Evolutionary conservation across 2,888 invertebrate genomes (phyloP).

Genomic region (Yponomeuta sedellus): DNA sequence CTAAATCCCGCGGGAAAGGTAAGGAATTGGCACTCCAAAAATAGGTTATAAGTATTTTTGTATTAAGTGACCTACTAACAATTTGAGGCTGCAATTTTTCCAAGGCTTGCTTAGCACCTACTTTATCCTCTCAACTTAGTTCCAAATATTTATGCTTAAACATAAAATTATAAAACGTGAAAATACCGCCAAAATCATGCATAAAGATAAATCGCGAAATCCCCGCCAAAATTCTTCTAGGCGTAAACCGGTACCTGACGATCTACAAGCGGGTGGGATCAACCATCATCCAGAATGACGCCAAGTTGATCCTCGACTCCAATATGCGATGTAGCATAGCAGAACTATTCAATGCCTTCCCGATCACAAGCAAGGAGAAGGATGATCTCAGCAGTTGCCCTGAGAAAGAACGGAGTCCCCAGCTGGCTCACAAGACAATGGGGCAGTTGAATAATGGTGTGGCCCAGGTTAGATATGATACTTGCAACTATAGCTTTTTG

Average conservation of each 20-base stretch:
- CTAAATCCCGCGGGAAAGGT: slow-evolving; percentile 90
- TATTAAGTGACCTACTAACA: slow-evolving; percentile 5
- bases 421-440: slow-evolving; percentile 73
- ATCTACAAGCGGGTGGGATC: slow-evolving; percentile 82
- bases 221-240: slow-evolving; percentile 57
- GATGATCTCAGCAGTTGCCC: slow-evolving; percentile 82
- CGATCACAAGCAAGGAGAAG: slow-evolving; percentile 81
- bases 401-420: slow-evolving; percentile 79
- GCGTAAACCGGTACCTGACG: slow-evolving; percentile 80
- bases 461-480: slow-evolving; percentile 68
- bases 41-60: slow-evolving; percentile 18
- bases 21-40: slow-evolving; percentile 22
- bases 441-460: slow-evolving; percentile 82
- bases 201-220: too few species aligned
- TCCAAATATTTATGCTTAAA: too few species aligned
- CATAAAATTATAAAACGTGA: too few species aligned
- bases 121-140: too few species aligned
- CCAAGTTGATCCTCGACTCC: slow-evolving; percentile 78
- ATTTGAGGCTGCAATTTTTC: background rate
- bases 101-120: too few species aligned
- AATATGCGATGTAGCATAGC: slow-evolving; percentile 79
- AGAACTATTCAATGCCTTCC: slow-evolving; percentile 79
- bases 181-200: too few species aligned
- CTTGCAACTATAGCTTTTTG: background rate
- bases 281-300: slow-evolving; percentile 80